Conservation (phyloP, 2,113 vertebrate genomes). For the Carassius gibelio region DNA sequence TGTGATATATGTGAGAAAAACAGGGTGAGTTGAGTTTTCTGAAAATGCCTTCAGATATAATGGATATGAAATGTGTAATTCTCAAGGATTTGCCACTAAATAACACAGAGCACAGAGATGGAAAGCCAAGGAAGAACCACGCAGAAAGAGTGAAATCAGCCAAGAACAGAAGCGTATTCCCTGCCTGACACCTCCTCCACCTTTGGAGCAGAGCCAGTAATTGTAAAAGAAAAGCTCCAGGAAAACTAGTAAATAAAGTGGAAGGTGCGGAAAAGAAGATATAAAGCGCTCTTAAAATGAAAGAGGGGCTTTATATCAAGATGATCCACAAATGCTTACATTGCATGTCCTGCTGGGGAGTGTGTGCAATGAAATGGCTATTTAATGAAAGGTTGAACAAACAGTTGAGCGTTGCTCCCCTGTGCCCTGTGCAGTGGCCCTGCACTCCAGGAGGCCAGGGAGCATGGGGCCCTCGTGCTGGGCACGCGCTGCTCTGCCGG, state of each 20-base stretch:
- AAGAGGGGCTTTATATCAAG: conserved; percentile 26
- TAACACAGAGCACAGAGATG: not conserved
- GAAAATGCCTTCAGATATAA: not conserved
- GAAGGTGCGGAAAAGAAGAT: conserved; percentile 13
- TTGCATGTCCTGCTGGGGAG: conserved; percentile 26
- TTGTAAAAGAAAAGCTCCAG: conserved; percentile 42
- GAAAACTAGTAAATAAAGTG: conserved; percentile 37
- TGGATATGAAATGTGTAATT: not conserved
- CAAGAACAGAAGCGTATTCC: not conserved
- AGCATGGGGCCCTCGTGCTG: not conserved
- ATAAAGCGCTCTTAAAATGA: conserved; percentile 35
- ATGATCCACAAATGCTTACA: conserved; percentile 25
- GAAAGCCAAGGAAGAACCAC: not conserved
- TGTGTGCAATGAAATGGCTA: conserved; percentile 16
- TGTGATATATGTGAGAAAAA: not conserved
- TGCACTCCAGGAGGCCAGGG: conserved; percentile 9
- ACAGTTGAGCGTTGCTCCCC: not conserved
- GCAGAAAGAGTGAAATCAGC: not conserved
- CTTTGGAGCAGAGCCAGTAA: conserved; percentile 14
- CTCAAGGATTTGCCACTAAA: conserved; percentile 19
- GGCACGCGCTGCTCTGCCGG: conserved; percentile 11
- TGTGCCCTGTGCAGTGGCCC: not conserved
- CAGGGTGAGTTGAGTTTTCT: not conserved
- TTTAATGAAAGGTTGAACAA: conserved; percentile 33
- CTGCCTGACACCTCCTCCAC: not conserved